Evolutionary conservation across 2,888 invertebrate species (phyloP).

Genomic region (Torymus auratus): DNA sequence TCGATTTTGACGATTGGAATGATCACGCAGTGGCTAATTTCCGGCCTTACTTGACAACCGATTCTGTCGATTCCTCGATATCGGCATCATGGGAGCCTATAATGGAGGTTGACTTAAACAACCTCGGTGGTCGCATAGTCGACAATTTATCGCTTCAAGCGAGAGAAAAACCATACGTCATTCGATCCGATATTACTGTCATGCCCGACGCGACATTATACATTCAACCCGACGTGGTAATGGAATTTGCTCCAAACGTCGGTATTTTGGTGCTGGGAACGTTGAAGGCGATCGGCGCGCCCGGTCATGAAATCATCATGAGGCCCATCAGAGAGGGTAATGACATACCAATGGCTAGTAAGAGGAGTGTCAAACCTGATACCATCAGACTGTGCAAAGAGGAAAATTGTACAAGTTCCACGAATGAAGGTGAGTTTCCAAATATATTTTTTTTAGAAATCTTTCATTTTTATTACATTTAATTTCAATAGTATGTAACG

Average conservation of each 20-base stretch:
- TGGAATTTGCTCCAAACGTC: constrained; percentile 97
- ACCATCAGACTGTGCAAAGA: constrained; percentile 89
- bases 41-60: constrained; percentile 90
- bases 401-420: constrained; percentile 81
- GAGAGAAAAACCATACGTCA: constrained; percentile 85
- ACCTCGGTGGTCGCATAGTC: constrained; percentile 87
- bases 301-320: constrained; percentile 88
- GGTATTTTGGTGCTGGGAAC: constrained; percentile 96
- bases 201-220: constrained; percentile 95
- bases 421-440: constrained; percentile 76
- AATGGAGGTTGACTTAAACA: constrained; percentile 80
- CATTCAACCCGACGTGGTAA: constrained; percentile 90
- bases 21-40: constrained; percentile 96
- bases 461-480: neutral
- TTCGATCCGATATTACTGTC: constrained; percentile 94
- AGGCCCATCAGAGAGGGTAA: constrained; percentile 78
- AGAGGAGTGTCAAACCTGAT: constrained; percentile 71
- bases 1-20: constrained; percentile 99
- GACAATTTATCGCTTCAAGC: constrained; percentile 82
- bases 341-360: constrained; percentile 56
- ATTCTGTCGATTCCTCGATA: constrained; percentile 86
- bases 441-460: neutral
- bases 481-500: neutral
- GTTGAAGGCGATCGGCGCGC: constrained; percentile 88
- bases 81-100: constrained; percentile 82